Conservation (phyloP, 2,888 invertebrate species). For the Ophion slaviceki region DNA sequence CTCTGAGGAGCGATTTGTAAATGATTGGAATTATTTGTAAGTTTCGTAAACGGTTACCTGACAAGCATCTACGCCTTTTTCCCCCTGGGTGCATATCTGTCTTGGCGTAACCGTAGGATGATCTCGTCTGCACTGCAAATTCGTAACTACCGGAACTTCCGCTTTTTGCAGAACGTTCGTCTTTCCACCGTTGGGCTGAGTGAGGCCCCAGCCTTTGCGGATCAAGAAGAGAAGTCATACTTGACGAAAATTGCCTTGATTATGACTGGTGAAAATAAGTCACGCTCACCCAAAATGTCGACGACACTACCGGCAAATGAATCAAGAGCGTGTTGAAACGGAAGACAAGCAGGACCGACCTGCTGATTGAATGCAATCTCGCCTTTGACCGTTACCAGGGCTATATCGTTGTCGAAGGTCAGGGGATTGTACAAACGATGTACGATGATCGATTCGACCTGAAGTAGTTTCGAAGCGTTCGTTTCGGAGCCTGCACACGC, state of each 20-base stretch:
- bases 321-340: conserved; percentile 83
- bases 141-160: conserved; percentile 84
- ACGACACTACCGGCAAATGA: conserved; percentile 76
- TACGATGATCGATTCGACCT: conserved; percentile 77
- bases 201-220: conserved; percentile 87
- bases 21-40: too few species aligned
- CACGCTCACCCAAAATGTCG: conserved; percentile 75
- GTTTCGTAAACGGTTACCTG: conserved; percentile 83
- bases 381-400: conserved; percentile 81
- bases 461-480: conserved; percentile 82
- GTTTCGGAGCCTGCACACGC: conserved; percentile 83
- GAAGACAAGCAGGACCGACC: conserved; percentile 88
- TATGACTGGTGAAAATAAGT: neutral
- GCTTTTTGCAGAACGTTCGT: conserved; percentile 85
- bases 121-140: conserved; percentile 81
- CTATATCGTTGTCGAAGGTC: conserved; percentile 85
- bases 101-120: conserved; percentile 66
- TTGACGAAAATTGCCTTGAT: neutral
- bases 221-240: neutral
- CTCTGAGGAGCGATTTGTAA: too few species aligned
- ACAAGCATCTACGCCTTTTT: conserved; percentile 85
- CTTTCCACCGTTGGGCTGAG: conserved; percentile 83
- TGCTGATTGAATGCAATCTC: conserved; percentile 84
- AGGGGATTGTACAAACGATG: conserved; percentile 83
- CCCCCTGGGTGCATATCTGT: conserved; percentile 85